These are phyloP conservation scores for crab-eating macaque (Macaca fascicularis) DNA, from an alignment of 2,113 vertebrate species.

Conservation along the genomic window DNA sequence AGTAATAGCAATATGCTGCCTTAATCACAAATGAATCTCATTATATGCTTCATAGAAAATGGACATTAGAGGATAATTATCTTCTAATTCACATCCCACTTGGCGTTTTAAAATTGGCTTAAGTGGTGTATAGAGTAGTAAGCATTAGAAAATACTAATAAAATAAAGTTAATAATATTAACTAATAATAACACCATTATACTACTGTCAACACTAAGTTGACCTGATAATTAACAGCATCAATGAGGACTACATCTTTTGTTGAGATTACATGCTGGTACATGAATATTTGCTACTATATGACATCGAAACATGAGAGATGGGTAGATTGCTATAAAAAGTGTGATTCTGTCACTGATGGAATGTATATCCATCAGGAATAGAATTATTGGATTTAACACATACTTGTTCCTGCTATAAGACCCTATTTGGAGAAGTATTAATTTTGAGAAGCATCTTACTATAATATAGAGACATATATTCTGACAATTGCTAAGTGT, in stretches of 20 bases:
- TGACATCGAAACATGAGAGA: neutral
- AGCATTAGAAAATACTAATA: neutral
- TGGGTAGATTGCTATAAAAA: neutral
- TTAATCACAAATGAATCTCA: neutral
- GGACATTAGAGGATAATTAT: neutral
- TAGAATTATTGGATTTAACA: neutral
- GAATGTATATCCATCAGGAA: neutral
- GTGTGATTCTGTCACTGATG: neutral
- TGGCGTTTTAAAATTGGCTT: neutral
- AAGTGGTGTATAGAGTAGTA: neutral
- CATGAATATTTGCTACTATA: neutral
- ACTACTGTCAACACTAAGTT: neutral
- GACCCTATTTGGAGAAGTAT: neutral
- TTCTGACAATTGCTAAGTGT: neutral
- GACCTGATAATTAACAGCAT: neutral
- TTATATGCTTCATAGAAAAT: neutral
- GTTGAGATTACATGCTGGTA: neutral
- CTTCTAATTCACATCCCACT: neutral
- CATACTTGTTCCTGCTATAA: neutral
- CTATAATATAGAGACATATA: neutral
- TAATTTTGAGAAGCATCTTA: neutral
- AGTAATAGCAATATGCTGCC: neutral
- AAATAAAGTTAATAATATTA: neutral
- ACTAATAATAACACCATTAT: neutral
- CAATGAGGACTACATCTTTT: neutral